Base-by-base conservation (phyloP, 2,797 vertebrate genomes). In the Synaphobranchus kaupii region DNA sequence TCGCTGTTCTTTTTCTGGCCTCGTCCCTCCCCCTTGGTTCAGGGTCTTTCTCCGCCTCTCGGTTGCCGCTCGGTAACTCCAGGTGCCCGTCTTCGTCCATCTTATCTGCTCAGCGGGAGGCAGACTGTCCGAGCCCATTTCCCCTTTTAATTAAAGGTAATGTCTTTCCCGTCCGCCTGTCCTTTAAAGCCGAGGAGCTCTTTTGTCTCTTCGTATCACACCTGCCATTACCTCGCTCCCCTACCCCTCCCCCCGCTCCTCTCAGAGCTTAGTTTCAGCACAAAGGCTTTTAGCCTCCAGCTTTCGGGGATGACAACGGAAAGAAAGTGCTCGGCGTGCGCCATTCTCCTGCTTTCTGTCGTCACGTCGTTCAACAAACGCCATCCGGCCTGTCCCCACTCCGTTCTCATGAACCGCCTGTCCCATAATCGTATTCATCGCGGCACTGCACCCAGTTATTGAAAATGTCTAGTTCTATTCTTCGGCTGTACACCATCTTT, bases 401-500 rank as follows among this genome's bases (percentile, higher is more conserved):
- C 13, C 31, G 17, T 47, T 80, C 76, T 48, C 39, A 5, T 7
- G 6, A 8, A 50, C 39, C 25, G 17, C 44, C 76, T 25, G 8
- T 9, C 2, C 5, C 0, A 48, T 25, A 48, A 4, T 80, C 44
- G 7, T 12, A 10, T 10, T n/a, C 76, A 9, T 5, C 44, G 9
- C 0, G 28, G 68, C 68, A 34, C 68, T 20, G 20, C n/a, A 28
- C 6, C 25, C n/a, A 3, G 28, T 71, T 20, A 31, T 34, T 76
- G 20, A 44, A 5, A 17, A 10, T 44, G 31, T 17, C 44, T 15
- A 3, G 17, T 17, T 44, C 34, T 39, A 44, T 22, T 20, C 15
- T 17, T 76, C 73, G 44, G 31, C 34, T 22, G 4, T 71, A 71
- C 44, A 76, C 12, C 17, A 22, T 25, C 87, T 89, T 86, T 89